phyloP scores from a whole-genome alignment of 2,113 vertebrate genomes.

The Ptilonorhynchus violaceus region DNA sequence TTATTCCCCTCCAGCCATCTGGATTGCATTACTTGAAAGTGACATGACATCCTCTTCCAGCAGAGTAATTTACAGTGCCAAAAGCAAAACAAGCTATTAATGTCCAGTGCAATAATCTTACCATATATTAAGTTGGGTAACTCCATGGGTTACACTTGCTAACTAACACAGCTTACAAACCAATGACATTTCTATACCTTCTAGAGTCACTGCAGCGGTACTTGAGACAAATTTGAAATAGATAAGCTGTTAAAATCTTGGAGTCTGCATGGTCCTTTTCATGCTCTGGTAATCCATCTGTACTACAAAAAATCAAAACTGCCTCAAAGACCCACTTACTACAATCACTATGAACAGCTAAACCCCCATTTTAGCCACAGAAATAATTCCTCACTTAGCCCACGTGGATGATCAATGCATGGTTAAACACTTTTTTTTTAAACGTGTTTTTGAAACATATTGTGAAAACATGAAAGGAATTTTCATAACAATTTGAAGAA shows the following conservation, averaged over 20 bases:
- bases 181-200: not conserved
- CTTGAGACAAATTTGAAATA: not conserved
- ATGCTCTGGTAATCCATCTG: not conserved
- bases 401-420: not conserved
- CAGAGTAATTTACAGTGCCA: constrained; percentile 14
- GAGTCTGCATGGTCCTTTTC: not conserved
- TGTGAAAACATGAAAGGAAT: not conserved
- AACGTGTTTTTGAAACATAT: not conserved
- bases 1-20: not conserved
- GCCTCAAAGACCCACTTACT: not conserved
- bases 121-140: not conserved
- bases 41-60: not conserved
- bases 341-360: not conserved
- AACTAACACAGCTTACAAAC: not conserved
- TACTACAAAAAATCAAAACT: not conserved
- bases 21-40: constrained; percentile 17
- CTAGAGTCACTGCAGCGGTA: not conserved
- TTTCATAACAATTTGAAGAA: not conserved
- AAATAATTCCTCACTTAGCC: not conserved
- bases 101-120: not conserved
- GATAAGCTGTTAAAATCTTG: not conserved
- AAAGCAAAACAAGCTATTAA: constrained; percentile 25
- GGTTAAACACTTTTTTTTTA: not conserved
- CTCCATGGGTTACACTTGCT: not conserved
- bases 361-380: not conserved